Base-by-base conservation (phyloP, 2,797 vertebrate species). In the Syngnathus acus region DNA sequence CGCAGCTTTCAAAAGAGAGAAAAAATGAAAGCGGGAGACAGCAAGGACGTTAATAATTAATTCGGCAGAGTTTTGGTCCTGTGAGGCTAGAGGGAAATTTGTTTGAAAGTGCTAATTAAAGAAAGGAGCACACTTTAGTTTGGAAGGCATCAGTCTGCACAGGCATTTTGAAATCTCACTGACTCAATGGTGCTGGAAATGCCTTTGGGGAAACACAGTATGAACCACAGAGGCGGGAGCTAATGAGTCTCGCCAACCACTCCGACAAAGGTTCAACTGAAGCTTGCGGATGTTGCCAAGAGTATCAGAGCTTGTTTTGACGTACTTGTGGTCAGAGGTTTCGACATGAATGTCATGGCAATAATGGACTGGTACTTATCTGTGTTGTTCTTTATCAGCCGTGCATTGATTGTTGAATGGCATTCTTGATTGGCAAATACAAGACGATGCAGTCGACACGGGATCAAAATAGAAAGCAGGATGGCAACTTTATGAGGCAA, bases 231-330 rank as follows among this genome's bases (percentile, higher is more conserved):
- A 85, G 82, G 84, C 89, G 72, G 89, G 89, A 86, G 75, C 83
- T 94, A 94, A 95, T 93, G 92, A 95, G 89, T 90, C 92, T 92
- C 79, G 79, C 73, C 87, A 91, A 90, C 83, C 79, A 82, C 79
- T 85, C 68, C 62, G 43, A 75, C 78, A 68, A 74, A 65, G 80
- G 78, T 80, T 80, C 79, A 83, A 84, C 78, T 37, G 43, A 32
- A 48, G 65, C 65, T 37, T 38, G 47, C 48, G n/a, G 13, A 53
- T 38, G 19, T 40, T 50, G 21, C 38, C 37, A 21, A 54, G 38
- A 23, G 38, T 40, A 55, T 23, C 64, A 19, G 38, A 8, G 51
- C n/a, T 55, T 65, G 64, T 43, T 53, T 53, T 21, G 19, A 61
- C 13, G 11, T n/a, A 43, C 17, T 14, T 26, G 60, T 26, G 60